phyloP scores from a whole-genome alignment of 2,113 vertebrate genomes.

The Boulengeromyrus knoepffleri region DNA sequence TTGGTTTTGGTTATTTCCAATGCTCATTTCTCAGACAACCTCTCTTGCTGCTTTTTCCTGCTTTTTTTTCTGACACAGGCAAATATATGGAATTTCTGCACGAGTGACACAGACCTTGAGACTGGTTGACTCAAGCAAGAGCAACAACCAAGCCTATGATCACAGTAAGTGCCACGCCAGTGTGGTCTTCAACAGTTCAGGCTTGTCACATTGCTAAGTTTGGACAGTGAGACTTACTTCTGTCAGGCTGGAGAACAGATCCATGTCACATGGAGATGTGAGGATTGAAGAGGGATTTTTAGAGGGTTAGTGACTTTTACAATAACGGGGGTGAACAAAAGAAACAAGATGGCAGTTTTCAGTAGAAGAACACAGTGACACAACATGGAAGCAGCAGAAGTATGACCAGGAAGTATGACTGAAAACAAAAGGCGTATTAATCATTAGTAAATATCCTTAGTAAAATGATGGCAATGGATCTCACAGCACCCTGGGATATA shows the following conservation, averaged over 20 bases:
- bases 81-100: conserved; percentile 64
- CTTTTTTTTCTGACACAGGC: conserved; percentile 46
- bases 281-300: neutral
- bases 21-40: neutral
- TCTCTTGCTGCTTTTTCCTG: neutral
- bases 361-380: neutral
- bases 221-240: neutral
- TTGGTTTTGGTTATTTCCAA: neutral
- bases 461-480: neutral
- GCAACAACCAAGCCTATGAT: conserved; percentile 72
- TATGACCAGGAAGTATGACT: neutral
- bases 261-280: too few species aligned
- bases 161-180: conserved; percentile 52
- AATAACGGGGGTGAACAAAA: neutral
- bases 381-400: neutral
- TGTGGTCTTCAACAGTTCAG: neutral
- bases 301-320: neutral
- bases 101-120: conserved; percentile 74
- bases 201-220: neutral
- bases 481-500: neutral
- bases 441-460: neutral
- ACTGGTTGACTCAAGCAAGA: conserved; percentile 64
- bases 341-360: neutral
- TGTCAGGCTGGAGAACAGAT: neutral
- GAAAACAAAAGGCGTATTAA: neutral